Conservation (phyloP, 2,113 vertebrate genomes). For the Circaetus cinerascens region DNA sequence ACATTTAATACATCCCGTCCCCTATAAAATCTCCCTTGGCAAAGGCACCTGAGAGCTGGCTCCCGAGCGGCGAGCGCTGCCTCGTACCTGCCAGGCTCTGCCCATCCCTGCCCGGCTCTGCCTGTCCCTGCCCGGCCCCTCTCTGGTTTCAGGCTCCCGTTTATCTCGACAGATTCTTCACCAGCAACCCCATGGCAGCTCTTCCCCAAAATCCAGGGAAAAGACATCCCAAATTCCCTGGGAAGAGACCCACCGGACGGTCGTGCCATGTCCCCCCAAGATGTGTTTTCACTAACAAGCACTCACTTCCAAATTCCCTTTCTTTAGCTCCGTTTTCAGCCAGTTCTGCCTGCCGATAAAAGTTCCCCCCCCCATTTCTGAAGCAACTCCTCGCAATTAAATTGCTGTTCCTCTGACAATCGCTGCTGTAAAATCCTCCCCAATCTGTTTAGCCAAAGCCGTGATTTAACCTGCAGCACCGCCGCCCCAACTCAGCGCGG, state of each 20-base stretch:
- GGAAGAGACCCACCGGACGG: not conserved
- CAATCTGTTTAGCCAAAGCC: not conserved
- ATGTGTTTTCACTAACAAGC: not conserved
- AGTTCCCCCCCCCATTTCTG: rapidly evolving
- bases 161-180: not conserved
- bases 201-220: not conserved
- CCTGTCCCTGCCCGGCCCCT: not conserved
- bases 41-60: not conserved
- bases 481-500: rapidly evolving
- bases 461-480: not conserved
- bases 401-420: rapidly evolving
- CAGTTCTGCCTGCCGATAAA: not conserved
- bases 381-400: not conserved
- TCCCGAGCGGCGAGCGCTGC: not conserved
- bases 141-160: not conserved
- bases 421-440: not conserved
- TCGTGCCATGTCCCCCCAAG: not conserved
- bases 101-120: not conserved
- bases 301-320: not conserved
- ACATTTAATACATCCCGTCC: not conserved
- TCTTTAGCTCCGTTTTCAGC: not conserved
- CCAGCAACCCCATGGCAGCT: rapidly evolving
- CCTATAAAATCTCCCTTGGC: not conserved
- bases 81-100: not conserved
- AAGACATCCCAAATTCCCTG: not conserved